Base-by-base conservation (phyloP, 2,888 invertebrate genomes). In the Acanthosepion esculentum region DNA sequence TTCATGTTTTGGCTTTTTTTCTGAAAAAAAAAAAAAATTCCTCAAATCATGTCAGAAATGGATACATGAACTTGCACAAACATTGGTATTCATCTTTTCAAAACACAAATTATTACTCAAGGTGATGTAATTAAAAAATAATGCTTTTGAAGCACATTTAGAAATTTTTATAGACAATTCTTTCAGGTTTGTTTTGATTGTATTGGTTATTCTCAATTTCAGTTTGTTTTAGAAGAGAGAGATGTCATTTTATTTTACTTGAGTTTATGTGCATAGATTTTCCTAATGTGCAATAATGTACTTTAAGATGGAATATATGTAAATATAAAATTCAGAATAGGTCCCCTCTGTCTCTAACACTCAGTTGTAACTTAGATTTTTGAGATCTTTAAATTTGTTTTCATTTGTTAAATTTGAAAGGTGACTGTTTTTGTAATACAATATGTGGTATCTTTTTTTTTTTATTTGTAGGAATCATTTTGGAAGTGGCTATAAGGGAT, bases 381-480 rank as follows among this genome's bases (percentile, higher is more conserved):
- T n/a, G 10, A 4, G 33, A 8, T 78, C 12, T 78, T 94, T 91
- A 48, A 29, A 5, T 20, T n/a, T 92, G 26, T 48, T n/a, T 78
- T 94, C 26, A n/a, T 94, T 55, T 7, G 48, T 41, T n/a, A n/a
- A n/a, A n/a, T n/a, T 23, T 78, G 15, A 15, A 23, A 41, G 93
- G 23, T 29, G 20, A 64, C 33, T n/a, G 0, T 29, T 33, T 29
- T 50, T 20, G 91, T 41, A 33, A 29, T 50, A 92, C 33, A 41
- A 94, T 41, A 18, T 23, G 4, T 59, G 41, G 41, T 41, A 41
- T 41, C 3, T 41, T 8, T 94, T 64, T 94, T 94, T 94, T 78
- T 78, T 48, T 26, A 23, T 41, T 91, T 29, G 29, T 96, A 98
- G 98, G 98, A 98, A 98, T 96, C 98, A 98, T 96, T 98, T 98